Base-by-base conservation (phyloP, 1,140 invertebrate genomes). In the Drosophila prosaltans region DNA sequence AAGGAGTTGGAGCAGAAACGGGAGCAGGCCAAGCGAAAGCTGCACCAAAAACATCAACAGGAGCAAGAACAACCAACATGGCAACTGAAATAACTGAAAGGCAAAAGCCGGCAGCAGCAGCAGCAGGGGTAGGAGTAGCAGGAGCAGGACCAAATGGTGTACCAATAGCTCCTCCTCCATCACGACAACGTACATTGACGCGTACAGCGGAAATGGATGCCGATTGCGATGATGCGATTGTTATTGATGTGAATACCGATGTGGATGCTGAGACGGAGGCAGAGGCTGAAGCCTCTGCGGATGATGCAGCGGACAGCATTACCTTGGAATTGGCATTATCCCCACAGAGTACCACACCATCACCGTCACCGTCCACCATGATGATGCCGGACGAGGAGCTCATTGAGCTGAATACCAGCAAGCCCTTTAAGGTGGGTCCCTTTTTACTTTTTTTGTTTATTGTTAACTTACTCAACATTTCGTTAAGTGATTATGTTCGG, bases 241-340 rank as follows among this genome's bases (percentile, higher is more conserved):
- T 51, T 51, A 51, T 36, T 45, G 62, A 64, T 51, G 62, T 51
- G 24, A 16, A 36, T 48, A 5, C 3, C 32, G 32, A 36, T 45
- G 11, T 32, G 40, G 41, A 45, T 24, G 43, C 3, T 16, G 65
- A 16, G 58, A 26, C 21, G 2, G 45, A 24, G 16, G 45, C 21
- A 2, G 45, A 21, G 32, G 32, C 32, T 11, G 75, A 86, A 60
- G 76, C 28, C 16, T 76, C 88, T 26, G 79, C 55, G 6, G 83
- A 86, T 55, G 82, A 88, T 83, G 72, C 83, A 16, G 84, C 83
- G 36, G 83, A 88, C 64, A 88, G 83, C 59, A 88, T 88, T 28
- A 88, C 83, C 40, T 61, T 89, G 65, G 83, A 88, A 39, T 54
- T 88, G 80, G 83, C 84, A 43, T 43, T 88, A 30, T 88, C 82